Evolutionary conservation across 2,888 invertebrate genomes (phyloP), one percentile per base, ranked within the genome.

Genomic region (Opisthograptis luteolata): DNA sequence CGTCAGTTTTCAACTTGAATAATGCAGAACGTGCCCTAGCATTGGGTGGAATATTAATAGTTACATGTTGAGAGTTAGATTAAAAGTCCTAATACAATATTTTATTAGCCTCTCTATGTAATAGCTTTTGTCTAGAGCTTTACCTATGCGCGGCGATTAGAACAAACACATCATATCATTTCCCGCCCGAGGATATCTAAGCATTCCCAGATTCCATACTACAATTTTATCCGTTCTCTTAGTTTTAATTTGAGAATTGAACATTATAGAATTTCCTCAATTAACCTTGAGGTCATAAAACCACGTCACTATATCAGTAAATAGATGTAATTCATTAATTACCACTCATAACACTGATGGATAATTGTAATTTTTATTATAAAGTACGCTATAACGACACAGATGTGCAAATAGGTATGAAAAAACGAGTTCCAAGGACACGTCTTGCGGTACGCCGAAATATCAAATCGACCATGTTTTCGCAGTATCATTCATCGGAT

Each of bases 401-500:
- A 54, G 35, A 51, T 52, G 35, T 49, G 48, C 49, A 62, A 55
- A 58, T 53, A 55, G 40, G 19, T 42, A 55, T 45, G 15, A 63
- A 60, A 61, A 57, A 62, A 51, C 35, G 41, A 30, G 32, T 52
- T 25, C 36, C 65, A 69, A 70, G 67, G 67, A 58, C 60, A 50
- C 41, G 40, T 61, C 66, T 62, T 64, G 63, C 34, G 62, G 58
- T 32, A 70, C 55, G 48, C 59, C 60, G 14, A 58, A 60, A 62
- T 58, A n/a, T n/a, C n/a, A 36, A 56, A 64, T 55, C 31, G 45
- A 50, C 57, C 36, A 34, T 49, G 42, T 55, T 45, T 50, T 56
- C 52, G n/a, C n/a, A 66, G 42, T 57, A 40, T 60, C 45, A 62
- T 72, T 67, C 63, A 69, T 59, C 51, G 61, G 39, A 10, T n/a